Base-by-base conservation (phyloP, 2,888 invertebrate species). In the Hemicrepidius hirtus region DNA sequence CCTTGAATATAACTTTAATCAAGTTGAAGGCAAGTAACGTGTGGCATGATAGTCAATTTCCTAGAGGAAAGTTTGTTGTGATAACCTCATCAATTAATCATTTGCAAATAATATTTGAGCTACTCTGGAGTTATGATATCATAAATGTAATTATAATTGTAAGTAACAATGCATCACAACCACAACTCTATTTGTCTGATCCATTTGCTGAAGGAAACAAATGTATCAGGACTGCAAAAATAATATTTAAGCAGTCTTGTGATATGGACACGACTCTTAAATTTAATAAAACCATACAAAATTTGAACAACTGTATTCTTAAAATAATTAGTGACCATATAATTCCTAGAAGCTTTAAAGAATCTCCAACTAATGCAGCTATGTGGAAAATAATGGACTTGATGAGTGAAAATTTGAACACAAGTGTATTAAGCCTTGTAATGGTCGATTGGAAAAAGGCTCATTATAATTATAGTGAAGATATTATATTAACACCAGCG, bases 81-180 rank as follows among this genome's bases (percentile, higher is more conserved):
- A 21, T 49, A 3, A 21, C 49, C 18, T 4, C 18, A 18, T 49
- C 49, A 18, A 4, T 2, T 3, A 3, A 50, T 3, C 6, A 50
- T 10, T 9, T 50, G 16, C 6, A 9, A 50, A 4, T 16, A 4
- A 4, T 50, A 6, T 20, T 21, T 21, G 3, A 21, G 3, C 6
- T 21, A 12, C n/a, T 50, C 12, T 50, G 50, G 50, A 50, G n/a
- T 24, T 21, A 21, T 10, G 24, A 50, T 24, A 50, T 50, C 9
- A 21, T 9, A 50, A 24, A 50, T 50, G 50, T n/a, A 5, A 50
- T 50, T 10, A 4, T 50, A 50, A n/a, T 50, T 20, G 1, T 2
- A 7, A 46, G 16, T 46, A n/a, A n/a, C n/a, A n/a, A n/a, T n/a
- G n/a, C n/a, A 24, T 24, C 5, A 24, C 3, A 3, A 24, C 24